These are phyloP conservation scores for Lerema accius DNA, from an alignment of 1,140 invertebrate species.

Conservation along the genomic window DNA sequence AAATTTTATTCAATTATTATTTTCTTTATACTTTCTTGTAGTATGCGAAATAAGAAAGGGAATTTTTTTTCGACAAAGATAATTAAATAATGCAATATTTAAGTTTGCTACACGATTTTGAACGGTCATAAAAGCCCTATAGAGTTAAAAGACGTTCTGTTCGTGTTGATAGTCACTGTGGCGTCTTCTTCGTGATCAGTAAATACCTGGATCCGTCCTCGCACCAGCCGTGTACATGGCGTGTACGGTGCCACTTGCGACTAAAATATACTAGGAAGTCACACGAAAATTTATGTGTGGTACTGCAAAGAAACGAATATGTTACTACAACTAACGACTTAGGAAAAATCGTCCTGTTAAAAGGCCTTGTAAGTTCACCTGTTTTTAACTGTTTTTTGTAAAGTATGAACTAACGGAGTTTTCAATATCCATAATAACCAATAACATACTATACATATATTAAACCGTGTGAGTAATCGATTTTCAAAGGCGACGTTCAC, in stretches of 20 bases:
- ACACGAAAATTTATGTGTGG: conserved; percentile 15
- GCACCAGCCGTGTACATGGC: conserved; percentile 7
- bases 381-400: background rate
- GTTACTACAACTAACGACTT: background rate
- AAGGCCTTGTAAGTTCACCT: background rate
- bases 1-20: too few relatives aligned
- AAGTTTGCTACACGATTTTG: too few relatives aligned
- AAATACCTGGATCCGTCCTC: conserved; percentile 2
- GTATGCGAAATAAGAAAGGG: too few relatives aligned
- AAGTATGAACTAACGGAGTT: too few relatives aligned
- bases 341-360: background rate
- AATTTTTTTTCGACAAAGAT: too few relatives aligned
- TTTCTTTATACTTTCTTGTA: too few relatives aligned
- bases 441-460: too few relatives aligned
- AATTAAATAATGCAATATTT: too few relatives aligned
- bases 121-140: background rate
- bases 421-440: too few relatives aligned
- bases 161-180: background rate
- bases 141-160: background rate
- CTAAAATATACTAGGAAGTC: conserved; percentile 30
- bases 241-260: conserved; percentile 23
- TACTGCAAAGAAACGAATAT: conserved; percentile 3
- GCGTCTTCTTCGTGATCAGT: conserved; percentile 1
- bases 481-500: too few relatives aligned
- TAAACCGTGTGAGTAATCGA: too few relatives aligned